Conservation (phyloP, 1,140 invertebrate genomes). For the Telenomus remus region DNA sequence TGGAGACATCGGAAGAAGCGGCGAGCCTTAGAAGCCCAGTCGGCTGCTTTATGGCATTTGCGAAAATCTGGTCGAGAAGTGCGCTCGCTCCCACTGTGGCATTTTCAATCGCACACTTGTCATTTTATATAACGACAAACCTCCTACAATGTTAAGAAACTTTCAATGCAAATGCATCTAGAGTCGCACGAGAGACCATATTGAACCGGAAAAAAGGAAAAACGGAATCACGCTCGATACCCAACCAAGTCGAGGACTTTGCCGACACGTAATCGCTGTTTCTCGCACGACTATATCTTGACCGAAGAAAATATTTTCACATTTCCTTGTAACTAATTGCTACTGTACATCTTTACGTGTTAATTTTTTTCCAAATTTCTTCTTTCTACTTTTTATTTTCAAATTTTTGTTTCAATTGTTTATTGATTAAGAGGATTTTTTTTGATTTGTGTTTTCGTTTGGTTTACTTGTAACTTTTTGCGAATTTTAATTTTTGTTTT, state of each 20-base stretch:
- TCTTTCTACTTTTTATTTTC: too few relatives aligned
- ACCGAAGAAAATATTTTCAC: not conserved
- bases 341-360: too few relatives aligned
- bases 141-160: slow-evolving; percentile 38
- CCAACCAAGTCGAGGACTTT: slow-evolving; percentile 72
- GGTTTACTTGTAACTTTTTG: too few relatives aligned
- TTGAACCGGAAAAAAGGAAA: slow-evolving; percentile 54
- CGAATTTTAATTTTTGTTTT: too few relatives aligned
- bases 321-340: too few relatives aligned
- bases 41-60: slow-evolving; percentile 3
- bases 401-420: too few relatives aligned
- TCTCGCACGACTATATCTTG: not conserved
- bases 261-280: slow-evolving; percentile 25
- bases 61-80: slow-evolving; percentile 3
- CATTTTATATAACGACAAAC: slow-evolving; percentile 48
- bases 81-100: slow-evolving; percentile 5
- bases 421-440: too few relatives aligned
- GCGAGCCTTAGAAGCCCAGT: slow-evolving; percentile 21
- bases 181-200: slow-evolving; percentile 32
- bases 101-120: slow-evolving; percentile 40
- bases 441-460: too few relatives aligned
- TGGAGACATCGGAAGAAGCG: not conserved
- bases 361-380: too few relatives aligned
- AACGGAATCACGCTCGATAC: slow-evolving; percentile 68
- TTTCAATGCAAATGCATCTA: slow-evolving; percentile 24